Conservation (phyloP, 2,888 invertebrate genomes). For the Caenorhabditis sinica region DNA sequence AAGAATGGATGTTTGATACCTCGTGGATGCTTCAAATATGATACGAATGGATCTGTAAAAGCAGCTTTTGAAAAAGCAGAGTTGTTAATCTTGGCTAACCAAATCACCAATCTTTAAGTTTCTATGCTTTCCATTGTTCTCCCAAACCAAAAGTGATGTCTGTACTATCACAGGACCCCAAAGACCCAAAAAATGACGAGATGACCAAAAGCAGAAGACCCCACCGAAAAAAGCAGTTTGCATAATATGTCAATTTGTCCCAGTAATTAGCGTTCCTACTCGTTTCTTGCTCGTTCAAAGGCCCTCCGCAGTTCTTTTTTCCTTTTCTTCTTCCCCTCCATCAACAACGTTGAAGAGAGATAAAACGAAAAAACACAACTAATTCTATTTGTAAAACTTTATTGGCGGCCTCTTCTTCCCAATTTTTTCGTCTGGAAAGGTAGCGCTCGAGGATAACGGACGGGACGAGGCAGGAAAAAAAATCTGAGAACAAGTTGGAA, state of each 20-base stretch:
- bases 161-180: not conserved
- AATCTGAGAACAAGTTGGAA: not conserved
- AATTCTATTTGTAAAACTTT: constrained; percentile 56
- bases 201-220: constrained; percentile 23
- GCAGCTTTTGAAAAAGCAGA: no score
- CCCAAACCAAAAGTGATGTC: not conserved
- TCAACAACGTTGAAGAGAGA: constrained; percentile 34
- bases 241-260: constrained; percentile 55
- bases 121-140: not conserved
- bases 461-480: constrained; percentile 1
- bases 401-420: not conserved
- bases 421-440: constrained; percentile 9
- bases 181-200: constrained; percentile 1
- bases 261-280: constrained; percentile 57
- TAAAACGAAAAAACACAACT: constrained; percentile 30
- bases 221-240: constrained; percentile 21
- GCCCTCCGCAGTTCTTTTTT: constrained; percentile 27
- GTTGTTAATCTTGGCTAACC: no score
- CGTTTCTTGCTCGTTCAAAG: constrained; percentile 46
- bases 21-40: no score
- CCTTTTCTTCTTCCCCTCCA: not conserved
- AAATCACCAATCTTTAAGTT: no score
- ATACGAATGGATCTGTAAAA: no score
- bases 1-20: no score
- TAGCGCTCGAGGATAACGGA: not conserved